Evolutionary conservation across 1,140 invertebrate genomes (phyloP), one percentile per base, ranked within the genome.

Genomic region (Drosophila grimshawi): DNA sequence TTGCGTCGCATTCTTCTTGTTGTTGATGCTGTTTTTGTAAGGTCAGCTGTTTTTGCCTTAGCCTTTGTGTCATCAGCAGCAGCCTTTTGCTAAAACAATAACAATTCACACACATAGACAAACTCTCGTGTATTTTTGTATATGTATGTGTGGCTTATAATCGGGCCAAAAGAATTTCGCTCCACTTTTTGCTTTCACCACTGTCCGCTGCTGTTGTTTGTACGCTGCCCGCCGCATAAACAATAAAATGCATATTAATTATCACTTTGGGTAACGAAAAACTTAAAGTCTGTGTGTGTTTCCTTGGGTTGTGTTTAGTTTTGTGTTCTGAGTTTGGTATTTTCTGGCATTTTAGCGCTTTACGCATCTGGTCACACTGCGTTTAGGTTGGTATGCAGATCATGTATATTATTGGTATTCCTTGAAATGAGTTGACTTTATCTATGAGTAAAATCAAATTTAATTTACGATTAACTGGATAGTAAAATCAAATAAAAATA

Each of bases 161-260:
- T 45, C 10, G 5, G n/a, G 7, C 3, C 27, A 4, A 32, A 11
- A 8, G n/a, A 59, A 8, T 52, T 72, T 61, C 4, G 37, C 61
- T 64, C 48, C 55, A 39, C 33, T 37, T 62, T 39, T 35, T n/a
- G 4, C n/a, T 7, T 8, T n/a, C 5, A 29, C 11, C 5, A 10
- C 19, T 48, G 19, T 32, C 7, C 43, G 57, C 33, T 72, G 19
- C 8, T n/a, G 37, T 63, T 73, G 56, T 35, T 48, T 56, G 48
- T 68, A 49, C 30, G 10, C 49, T 27, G 32, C 4, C 4, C 49
- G 29, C 46, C 32, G 70, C 64, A 60, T 61, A 61, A 73, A 68
- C 56, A 73, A 73, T 68, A 19, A 19, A 19, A 19, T 19, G 1
- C 19, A 19, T 19, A 73, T 55, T 68, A 73, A 68, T 49, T 61